These are phyloP conservation scores for Jordanella pulchra DNA, from an alignment of 2,797 vertebrate genomes.

Conservation along the genomic window DNA sequence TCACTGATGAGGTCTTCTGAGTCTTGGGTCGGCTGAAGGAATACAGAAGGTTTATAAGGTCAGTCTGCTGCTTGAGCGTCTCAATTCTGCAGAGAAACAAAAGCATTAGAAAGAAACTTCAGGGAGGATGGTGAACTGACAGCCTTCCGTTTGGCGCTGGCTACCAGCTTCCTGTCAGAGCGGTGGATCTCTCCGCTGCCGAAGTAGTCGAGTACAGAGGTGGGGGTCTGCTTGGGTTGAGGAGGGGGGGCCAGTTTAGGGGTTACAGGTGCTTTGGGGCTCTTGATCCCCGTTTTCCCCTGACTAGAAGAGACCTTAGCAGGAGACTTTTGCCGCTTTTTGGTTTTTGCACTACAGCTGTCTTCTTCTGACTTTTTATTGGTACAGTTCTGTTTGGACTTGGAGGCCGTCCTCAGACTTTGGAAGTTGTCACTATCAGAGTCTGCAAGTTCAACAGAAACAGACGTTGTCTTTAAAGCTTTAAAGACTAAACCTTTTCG, in stretches of 20 bases:
- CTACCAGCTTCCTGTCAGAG: constrained; percentile 92
- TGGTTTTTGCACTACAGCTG: constrained; percentile 15
- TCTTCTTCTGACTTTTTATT: constrained; percentile 22
- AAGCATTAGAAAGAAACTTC: neutral
- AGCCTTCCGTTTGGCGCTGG: constrained; percentile 87
- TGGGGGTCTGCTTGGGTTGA: constrained; percentile 83
- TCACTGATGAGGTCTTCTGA: constrained; percentile 80
- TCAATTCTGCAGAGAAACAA: neutral
- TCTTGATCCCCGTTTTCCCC: constrained; percentile 60
- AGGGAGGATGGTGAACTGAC: constrained; percentile 75
- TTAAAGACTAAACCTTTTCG: neutral
- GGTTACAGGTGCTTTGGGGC: constrained; percentile 69
- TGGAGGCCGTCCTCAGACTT: constrained; percentile 77
- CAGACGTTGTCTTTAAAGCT: neutral
- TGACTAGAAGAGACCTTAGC: constrained; percentile 66
- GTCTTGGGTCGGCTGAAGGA: constrained; percentile 78
- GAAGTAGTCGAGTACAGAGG: constrained; percentile 89
- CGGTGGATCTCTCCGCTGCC: constrained; percentile 84
- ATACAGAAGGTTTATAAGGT: constrained; percentile 21
- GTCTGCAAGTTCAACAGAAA: constrained; percentile 72
- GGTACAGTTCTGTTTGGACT: constrained; percentile 81
- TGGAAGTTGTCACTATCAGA: constrained; percentile 88
- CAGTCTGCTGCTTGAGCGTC: neutral
- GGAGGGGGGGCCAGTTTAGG: constrained; percentile 69
- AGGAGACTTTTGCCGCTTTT: constrained; percentile 62